Evolutionary conservation across 2,888 invertebrate genomes (phyloP).

Genomic region (Sinotaia quadrata): DNA sequence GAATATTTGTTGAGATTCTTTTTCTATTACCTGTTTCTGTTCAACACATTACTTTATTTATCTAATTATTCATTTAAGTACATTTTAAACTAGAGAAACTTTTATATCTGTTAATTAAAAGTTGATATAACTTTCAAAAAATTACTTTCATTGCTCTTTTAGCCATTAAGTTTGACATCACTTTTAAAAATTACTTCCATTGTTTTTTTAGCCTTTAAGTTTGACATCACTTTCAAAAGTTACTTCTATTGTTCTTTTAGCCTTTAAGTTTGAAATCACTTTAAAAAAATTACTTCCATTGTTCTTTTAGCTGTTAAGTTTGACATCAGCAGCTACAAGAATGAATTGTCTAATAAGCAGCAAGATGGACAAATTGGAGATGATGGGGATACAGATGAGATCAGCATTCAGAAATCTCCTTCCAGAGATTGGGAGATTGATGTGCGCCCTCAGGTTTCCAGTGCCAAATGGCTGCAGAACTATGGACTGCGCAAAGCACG

Average conservation of each 20-base stretch:
- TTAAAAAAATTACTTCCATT: not conserved
- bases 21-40: too few relatives aligned
- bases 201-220: not conserved
- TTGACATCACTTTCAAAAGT: not conserved
- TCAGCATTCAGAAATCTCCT: slow-evolving; percentile 47
- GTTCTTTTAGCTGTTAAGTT: slow-evolving; percentile 54
- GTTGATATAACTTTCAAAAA: too few relatives aligned
- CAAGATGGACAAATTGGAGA: slow-evolving; percentile 27
- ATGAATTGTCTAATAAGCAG: slow-evolving; percentile 37
- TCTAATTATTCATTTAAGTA: too few relatives aligned
- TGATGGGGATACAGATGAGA: slow-evolving; percentile 17
- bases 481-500: slow-evolving; percentile 68
- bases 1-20: too few relatives aligned
- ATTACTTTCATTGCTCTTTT: too few relatives aligned
- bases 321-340: slow-evolving; percentile 48
- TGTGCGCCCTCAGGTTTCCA: slow-evolving; percentile 61
- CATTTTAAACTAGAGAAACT: too few relatives aligned
- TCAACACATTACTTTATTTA: too few relatives aligned
- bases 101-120: too few relatives aligned
- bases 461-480: slow-evolving; percentile 67
- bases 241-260: not conserved
- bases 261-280: not conserved
- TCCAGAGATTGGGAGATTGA: slow-evolving; percentile 67
- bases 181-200: too few relatives aligned
- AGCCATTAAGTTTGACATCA: too few relatives aligned